Evolutionary conservation across 2,888 invertebrate species (phyloP), one percentile per base, ranked within the genome.

Genomic region (Clanis bilineata): DNA sequence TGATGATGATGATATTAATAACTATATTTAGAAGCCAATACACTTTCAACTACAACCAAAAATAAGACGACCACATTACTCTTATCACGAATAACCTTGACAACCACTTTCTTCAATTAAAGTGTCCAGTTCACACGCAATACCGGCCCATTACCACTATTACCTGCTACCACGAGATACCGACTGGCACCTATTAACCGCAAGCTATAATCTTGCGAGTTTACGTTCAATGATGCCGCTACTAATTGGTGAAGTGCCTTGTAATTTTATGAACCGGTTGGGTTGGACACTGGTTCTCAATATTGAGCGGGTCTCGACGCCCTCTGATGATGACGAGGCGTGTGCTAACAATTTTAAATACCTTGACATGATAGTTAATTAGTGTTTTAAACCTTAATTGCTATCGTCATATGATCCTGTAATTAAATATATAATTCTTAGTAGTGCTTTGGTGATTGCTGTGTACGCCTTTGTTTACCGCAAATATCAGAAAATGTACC

Each of bases 181-280:
- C 9, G 28, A 12, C 51, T 51, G 18, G 28, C 32, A 18, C 28
- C 51, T 51, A 51, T 51, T 51, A 51, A 68, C 69, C 68, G 39
- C 23, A 9, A 47, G 25, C 51, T 47, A 58, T 56, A 60, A 68
- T 62, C 65, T 65, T 63, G 47, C 57, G 59, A 59, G 66, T 68
- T 69, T 68, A 65, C 62, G 71, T 63, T 67, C 54, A 60, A 63
- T 67, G 65, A 64, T 43, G 61, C 61, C 62, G 63, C 38, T 56
- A 15, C 64, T 67, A 71, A 71, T 66, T 67, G 69, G 64, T 56
- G 58, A 39, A 32, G 28, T 62, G 60, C 62, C 64, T 65, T 70
- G 62, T 66, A 71, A 68, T 71, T 71, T 71, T 28, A 62, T 32
- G 41, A 57, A 62, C 61, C 64, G 56, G 56, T 64, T 57, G 63